Percentiles rank a stretch among this genome's conserved stretches.
Conservation (phyloP, 2,113 vertebrate genomes). For the Saguinus midas region DNA sequence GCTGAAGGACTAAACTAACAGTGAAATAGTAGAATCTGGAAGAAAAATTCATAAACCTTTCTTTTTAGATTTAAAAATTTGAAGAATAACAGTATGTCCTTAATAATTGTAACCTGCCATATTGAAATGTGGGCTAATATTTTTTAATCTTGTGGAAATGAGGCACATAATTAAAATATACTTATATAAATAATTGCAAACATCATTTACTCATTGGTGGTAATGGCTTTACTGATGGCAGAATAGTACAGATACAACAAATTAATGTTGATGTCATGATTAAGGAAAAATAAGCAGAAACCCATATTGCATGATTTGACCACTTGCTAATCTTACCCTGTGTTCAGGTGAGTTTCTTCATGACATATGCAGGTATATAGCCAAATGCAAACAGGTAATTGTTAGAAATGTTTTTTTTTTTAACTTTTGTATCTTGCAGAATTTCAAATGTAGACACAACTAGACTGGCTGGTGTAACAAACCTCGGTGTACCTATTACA, state of each 20-base stretch:
- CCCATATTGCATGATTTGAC: not conserved
- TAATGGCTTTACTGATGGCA: not conserved
- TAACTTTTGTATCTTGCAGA: constrained; percentile 1
- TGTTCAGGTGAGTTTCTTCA: not conserved
- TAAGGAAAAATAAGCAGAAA: not conserved
- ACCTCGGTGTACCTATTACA: not conserved
- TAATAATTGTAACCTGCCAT: constrained; percentile 26
- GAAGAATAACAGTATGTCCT: constrained; percentile 26
- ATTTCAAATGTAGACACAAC: constrained; percentile 36
- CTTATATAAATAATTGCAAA: not conserved
- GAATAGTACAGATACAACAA: not conserved
- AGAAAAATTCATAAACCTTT: constrained; percentile 47
- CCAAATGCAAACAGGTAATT: not conserved
- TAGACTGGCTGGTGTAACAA: not conserved
- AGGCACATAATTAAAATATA: not conserved
- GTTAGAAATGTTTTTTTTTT: constrained; percentile 42
- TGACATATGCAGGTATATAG: not conserved
- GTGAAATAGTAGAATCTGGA: constrained; percentile 22
- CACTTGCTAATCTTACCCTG: not conserved
- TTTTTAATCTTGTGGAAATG: constrained; percentile 50
- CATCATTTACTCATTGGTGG: not conserved
- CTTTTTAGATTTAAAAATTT: constrained; percentile 1
- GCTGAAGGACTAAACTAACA: constrained; percentile 30
- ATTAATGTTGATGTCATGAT: not conserved
- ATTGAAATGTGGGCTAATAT: constrained; percentile 20